Conservation (phyloP, 2,113 vertebrate genomes). For the Ia io region DNA sequence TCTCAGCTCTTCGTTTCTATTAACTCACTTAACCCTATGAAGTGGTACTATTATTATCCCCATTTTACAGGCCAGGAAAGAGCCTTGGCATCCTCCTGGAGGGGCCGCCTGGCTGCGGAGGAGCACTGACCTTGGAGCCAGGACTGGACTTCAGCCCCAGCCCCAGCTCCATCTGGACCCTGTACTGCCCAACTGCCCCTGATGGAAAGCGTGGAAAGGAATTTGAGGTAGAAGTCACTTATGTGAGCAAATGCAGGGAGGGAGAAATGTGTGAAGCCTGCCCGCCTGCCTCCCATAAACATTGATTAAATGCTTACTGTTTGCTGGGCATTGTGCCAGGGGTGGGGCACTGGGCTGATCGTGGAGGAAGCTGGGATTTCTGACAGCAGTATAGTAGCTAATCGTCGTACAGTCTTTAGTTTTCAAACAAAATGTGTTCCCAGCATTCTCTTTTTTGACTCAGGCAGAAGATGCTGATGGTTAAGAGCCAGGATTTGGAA, state of each 20-base stretch:
- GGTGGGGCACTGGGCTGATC: background rate
- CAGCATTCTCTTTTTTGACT: background rate
- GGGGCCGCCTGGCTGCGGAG: background rate
- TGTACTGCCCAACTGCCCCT: background rate
- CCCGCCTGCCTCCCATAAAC: background rate
- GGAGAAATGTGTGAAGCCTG: background rate
- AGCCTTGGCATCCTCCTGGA: background rate
- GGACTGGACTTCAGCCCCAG: background rate
- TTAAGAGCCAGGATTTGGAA: background rate
- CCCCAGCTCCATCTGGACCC: background rate
- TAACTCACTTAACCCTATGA: background rate
- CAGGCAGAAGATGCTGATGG: background rate
- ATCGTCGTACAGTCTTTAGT: background rate
- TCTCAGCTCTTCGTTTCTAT: background rate
- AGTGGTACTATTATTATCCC: background rate
- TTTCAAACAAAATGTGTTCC: background rate
- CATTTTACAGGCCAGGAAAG: background rate
- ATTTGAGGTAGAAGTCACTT: background rate
- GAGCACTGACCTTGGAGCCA: background rate
- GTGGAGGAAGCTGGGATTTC: background rate
- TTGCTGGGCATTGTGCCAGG: background rate
- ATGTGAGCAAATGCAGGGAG: background rate
- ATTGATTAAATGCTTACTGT: background rate
- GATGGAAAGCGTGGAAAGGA: background rate
- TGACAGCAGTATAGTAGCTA: background rate